A percentile compares a stretch with the other conserved stretches of the same genome.
These are phyloP conservation scores for Pseudochaenichthys georgianus DNA, from an alignment of 2,797 vertebrate species.

Conservation along the genomic window DNA sequence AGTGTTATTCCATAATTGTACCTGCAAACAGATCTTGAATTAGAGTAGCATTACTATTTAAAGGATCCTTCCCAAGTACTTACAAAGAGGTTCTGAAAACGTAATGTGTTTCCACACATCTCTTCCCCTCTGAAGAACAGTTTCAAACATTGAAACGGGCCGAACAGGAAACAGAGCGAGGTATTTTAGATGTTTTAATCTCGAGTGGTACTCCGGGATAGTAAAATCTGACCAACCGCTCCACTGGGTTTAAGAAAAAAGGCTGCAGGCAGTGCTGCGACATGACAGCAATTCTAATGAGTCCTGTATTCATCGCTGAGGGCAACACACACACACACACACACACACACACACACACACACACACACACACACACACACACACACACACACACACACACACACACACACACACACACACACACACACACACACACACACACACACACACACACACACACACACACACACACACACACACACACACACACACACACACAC, in stretches of 20 bases:
- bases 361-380: constrained; percentile 26
- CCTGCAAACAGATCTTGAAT: constrained; percentile 20
- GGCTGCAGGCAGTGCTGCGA: constrained; percentile 66
- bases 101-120: constrained; percentile 56
- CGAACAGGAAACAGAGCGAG: constrained; percentile 18
- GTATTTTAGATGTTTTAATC: constrained; percentile 46
- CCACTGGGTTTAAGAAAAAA: constrained; percentile 54
- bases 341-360: constrained; percentile 24
- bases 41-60: constrained; percentile 28
- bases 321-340: constrained; percentile 57
- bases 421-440: constrained; percentile 40
- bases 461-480: constrained; percentile 28
- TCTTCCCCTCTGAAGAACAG: constrained; percentile 58
- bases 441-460: constrained; percentile 44
- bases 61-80: constrained; percentile 59
- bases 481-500: constrained; percentile 19
- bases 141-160: constrained; percentile 53
- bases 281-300: constrained; percentile 82
- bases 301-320: constrained; percentile 72
- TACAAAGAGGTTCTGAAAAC: constrained; percentile 64
- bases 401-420: constrained; percentile 51
- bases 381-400: constrained; percentile 43
- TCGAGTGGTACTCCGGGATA: constrained; percentile 26
- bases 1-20: neutral
- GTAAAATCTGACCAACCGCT: constrained; percentile 48